These are phyloP conservation scores for Cryptoleucopteryx plumbea DNA, from an alignment of 2,113 vertebrate species.

Conservation along the genomic window DNA sequence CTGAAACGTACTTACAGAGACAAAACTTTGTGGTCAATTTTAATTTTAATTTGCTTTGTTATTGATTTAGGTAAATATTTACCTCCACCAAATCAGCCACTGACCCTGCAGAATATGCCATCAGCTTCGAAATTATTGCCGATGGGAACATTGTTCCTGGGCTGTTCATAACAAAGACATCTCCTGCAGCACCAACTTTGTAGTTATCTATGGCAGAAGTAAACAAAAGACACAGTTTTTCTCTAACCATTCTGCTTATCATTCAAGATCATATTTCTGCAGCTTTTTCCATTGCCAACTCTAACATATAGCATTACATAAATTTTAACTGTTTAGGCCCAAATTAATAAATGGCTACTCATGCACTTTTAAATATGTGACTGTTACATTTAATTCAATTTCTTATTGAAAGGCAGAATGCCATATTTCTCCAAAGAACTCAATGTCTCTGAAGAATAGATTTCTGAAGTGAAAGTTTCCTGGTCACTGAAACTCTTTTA, in stretches of 20 bases:
- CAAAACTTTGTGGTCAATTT: background rate
- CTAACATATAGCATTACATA: background rate
- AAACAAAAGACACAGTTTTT: background rate
- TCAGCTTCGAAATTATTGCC: conserved; percentile 73
- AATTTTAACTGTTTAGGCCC: background rate
- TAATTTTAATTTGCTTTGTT: background rate
- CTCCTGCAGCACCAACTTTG: conserved; percentile 78
- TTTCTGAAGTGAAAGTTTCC: background rate
- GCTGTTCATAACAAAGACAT: conserved; percentile 78
- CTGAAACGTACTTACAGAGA: background rate
- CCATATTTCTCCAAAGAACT: background rate
- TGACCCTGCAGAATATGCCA: conserved; percentile 72
- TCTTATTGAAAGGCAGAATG: background rate
- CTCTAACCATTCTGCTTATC: background rate
- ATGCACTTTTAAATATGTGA: background rate
- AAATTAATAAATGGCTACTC: background rate
- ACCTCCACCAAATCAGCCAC: conserved; percentile 83
- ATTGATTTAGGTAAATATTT: conserved; percentile 13
- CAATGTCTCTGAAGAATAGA: background rate
- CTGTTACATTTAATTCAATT: background rate
- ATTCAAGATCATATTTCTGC: background rate
- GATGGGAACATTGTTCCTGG: conserved; percentile 76
- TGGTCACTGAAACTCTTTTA: background rate
- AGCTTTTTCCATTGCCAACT: background rate
- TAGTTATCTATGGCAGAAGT: conserved; percentile 61